Evolutionary conservation across 1,140 invertebrate genomes (phyloP), one percentile per base, ranked within the genome.

Genomic region (Bombus pyrosoma): DNA sequence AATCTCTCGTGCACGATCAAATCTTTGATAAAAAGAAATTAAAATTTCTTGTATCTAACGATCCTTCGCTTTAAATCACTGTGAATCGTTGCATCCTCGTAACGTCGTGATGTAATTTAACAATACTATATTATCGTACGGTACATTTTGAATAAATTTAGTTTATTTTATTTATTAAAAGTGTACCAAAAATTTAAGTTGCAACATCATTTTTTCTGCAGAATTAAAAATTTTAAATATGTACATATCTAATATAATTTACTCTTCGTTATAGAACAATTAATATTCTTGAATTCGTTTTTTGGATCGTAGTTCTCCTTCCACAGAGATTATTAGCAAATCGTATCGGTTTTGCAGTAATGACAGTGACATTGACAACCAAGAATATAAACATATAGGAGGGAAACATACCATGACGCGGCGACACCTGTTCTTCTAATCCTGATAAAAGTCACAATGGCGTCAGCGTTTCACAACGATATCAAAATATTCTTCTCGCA

Each of bases 321-420:
- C 1, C 18, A 18, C 1, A 0, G 6, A 72, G 39, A 41, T 47
- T 28, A 66, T 47, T 81, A 3, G 8, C 1, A 53, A 68, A 66
- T 25, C 22, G 5, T 69, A 12, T 37, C 6, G 25, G 25, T 34
- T 71, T 77, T 34, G 32, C 9, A n/a, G 10, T 22, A 71, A 43
- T 25, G 74, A 28, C 41, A 81, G 37, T 74, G 57, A 73, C 25
- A 74, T n/a, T 73, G 57, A n/a, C n/a, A 75, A 18, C 25, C 8
- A 68, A 22, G 3, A 66, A 22, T 59, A 53, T 10, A 83, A 71
- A 84, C 25, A 62, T n/a, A n/a, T n/a, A n/a, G n/a, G 32, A 32
- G 10, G 43, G 28, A 62, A 75, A 81, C 84, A 25, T 81, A 85
- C 84, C 84, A 85, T 85, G 78, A n/a, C 71, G 57, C 34, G 32